Percentiles rank a stretch among this genome's conserved stretches.
These are phyloP conservation scores for Eristalis intricaria DNA, from an alignment of 2,888 invertebrate genomes.

Conservation along the genomic window DNA sequence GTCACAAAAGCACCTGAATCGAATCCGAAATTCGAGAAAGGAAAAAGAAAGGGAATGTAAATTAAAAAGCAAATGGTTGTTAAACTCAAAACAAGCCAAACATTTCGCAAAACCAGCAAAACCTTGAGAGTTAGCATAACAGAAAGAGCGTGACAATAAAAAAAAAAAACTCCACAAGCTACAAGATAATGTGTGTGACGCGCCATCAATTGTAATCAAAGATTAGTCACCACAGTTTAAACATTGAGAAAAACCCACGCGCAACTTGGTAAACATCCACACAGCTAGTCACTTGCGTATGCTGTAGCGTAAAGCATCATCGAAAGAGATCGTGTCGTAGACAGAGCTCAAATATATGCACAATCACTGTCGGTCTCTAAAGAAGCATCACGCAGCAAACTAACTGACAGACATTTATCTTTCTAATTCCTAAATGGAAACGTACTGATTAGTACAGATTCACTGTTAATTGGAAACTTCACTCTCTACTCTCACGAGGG, in stretches of 20 bases:
- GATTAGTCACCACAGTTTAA: background rate
- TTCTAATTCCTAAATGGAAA: background rate
- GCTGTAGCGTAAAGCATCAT: background rate
- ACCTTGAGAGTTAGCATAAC: background rate
- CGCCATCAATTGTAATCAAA: background rate
- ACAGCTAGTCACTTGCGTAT: background rate
- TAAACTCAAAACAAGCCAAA: slow-evolving; percentile 30
- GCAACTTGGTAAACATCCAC: background rate
- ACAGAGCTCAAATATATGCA: background rate
- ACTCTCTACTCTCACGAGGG: background rate
- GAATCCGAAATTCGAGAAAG: background rate
- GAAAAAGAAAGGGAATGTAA: slow-evolving; percentile 2
- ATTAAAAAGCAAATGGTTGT: slow-evolving; percentile 2
- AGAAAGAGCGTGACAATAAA: background rate
- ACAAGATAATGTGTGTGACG: background rate
- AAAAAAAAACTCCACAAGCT: background rate
- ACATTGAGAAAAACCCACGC: background rate
- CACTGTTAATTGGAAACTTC: background rate
- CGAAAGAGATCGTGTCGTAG: background rate
- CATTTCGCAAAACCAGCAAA: slow-evolving; percentile 25
- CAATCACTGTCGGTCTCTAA: background rate
- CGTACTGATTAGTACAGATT: background rate
- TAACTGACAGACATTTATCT: background rate
- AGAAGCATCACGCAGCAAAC: background rate
- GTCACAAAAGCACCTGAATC: background rate